A percentile compares a stretch with the other conserved stretches of the same genome.
phyloP scores from a whole-genome alignment of 1,140 invertebrate genomes.

The Drosophila pseudoobscura region DNA sequence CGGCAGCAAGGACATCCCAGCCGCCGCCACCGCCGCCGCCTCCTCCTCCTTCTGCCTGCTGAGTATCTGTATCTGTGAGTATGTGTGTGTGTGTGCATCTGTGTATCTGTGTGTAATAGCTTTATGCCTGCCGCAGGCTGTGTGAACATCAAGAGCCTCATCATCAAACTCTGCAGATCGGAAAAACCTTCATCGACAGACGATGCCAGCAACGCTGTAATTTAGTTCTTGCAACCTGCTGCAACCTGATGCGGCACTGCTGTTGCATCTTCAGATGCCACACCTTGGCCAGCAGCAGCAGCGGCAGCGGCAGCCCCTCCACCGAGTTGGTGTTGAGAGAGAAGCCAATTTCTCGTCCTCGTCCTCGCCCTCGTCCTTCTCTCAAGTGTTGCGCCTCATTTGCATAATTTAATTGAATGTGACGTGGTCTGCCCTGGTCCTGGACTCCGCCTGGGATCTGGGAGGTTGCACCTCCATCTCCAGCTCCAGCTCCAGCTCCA shows the following conservation, averaged over 20 bases:
- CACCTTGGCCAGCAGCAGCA: constrained; percentile 18
- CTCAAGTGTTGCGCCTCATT: constrained; percentile 69
- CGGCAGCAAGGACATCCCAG: constrained; percentile 75
- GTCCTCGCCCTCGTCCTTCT: constrained; percentile 48
- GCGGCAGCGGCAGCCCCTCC: not conserved
- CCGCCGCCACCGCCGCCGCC: not conserved
- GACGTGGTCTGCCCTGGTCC: constrained; percentile 50
- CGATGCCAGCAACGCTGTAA: constrained; percentile 22
- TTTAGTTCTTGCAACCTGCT: constrained; percentile 33
- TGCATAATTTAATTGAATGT: constrained; percentile 83
- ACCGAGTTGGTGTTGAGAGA: constrained; percentile 14
- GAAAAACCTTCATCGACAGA: constrained; percentile 21
- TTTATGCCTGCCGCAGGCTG: constrained; percentile 76
- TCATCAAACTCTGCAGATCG: constrained; percentile 35
- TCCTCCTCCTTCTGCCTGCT: constrained; percentile 6
- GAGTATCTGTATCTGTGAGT: constrained; percentile 2
- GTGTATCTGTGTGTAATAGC: constrained; percentile 66
- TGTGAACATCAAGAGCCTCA: constrained; percentile 80
- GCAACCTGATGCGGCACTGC: constrained; percentile 23
- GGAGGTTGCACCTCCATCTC: not conserved
- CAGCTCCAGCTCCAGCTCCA: no score
- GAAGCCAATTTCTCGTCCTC: constrained; percentile 61
- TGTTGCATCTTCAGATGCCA: constrained; percentile 37
- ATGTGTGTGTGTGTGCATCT: constrained; percentile 4
- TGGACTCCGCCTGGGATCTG: constrained; percentile 30